Base-by-base conservation (phyloP, 2,113 vertebrate genomes). In the Hemichromis elongatus region DNA sequence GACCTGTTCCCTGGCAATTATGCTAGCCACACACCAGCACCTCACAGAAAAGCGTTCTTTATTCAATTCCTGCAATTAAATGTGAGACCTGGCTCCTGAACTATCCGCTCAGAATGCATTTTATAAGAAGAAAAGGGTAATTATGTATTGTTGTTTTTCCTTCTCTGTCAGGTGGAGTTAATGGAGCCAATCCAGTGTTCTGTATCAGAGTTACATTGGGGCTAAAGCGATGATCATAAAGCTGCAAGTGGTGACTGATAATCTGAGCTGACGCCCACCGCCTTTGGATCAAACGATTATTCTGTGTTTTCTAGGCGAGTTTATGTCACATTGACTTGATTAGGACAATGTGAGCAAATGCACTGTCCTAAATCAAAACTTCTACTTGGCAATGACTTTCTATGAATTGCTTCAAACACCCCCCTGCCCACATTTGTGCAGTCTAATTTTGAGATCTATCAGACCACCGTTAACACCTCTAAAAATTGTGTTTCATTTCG, bases 1-100 rank as follows among this genome's bases (percentile, higher is more conserved):
- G 98, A 97, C 98, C 97, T 97, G 97, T 95, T 98, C 97, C 97
- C 97, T 97, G 96, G 97, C 98, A 99, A 99, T 99, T 99, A 98
- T 96, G 96, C 97, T 96, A 97, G 97, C 97, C 97, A 97, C 98
- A 98, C 96, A 96, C 94, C 96, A 96, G 96, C 96, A 96, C 96
- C 97, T 97, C 97, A 66, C 95, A 88, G 92, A 97, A 97, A 75
- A 98, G 97, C 96, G 96, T 95, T 95, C 96, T 96, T 97, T 98
- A 96, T 97, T 96, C 96, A 96, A 96, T 96, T 95, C 96, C 95
- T 95, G 96, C 97, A 97, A 98, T 98, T 97, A 97, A 98, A 96
- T 93, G 96, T 95, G 93, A 92, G 95, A 95, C 90, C 93, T 95
- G 96, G 94, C 95, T 96, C 96, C 97, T 96, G 95, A 97, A 96